Percentiles rank a stretch among this genome's conserved stretches.
Conservation (phyloP, 1,140 invertebrate species). For the Diorhabda carinulata region DNA sequence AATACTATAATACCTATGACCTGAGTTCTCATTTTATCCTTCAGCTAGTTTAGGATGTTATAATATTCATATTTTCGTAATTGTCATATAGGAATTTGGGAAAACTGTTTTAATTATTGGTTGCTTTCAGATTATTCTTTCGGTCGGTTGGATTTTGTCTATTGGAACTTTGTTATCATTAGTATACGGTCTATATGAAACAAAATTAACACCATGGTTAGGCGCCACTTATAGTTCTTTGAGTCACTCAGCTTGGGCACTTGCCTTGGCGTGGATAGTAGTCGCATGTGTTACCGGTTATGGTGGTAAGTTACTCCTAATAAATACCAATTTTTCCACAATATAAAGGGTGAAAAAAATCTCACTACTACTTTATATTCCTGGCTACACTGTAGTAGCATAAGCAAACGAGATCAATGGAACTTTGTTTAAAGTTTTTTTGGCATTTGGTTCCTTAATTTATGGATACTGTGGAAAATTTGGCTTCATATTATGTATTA, state of each 20-base stretch:
- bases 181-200: slow-evolving; percentile 72
- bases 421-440: too few relatives aligned
- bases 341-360: background rate
- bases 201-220: slow-evolving; percentile 61
- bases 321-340: background rate
- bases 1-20: too few relatives aligned
- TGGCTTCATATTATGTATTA: too few relatives aligned
- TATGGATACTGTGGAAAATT: too few relatives aligned
- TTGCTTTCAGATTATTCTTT: slow-evolving; percentile 55
- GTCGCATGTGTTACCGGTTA: slow-evolving; percentile 85
- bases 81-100: too few relatives aligned
- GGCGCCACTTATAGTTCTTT: slow-evolving; percentile 78
- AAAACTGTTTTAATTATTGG: slow-evolving; percentile 8
- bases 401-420: too few relatives aligned
- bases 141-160: slow-evolving; percentile 66
- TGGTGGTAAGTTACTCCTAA: slow-evolving; percentile 58
- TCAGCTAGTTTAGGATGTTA: too few relatives aligned
- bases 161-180: slow-evolving; percentile 62
- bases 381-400: too few relatives aligned
- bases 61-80: too few relatives aligned
- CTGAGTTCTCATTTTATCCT: too few relatives aligned
- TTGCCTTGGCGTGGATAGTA: slow-evolving; percentile 80
- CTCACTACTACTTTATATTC: too few relatives aligned
- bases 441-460: too few relatives aligned
- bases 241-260: slow-evolving; percentile 80